Evolutionary conservation across 2,113 vertebrate species (phyloP), one percentile per base, ranked within the genome.

Genomic region (Strix uralensis): DNA sequence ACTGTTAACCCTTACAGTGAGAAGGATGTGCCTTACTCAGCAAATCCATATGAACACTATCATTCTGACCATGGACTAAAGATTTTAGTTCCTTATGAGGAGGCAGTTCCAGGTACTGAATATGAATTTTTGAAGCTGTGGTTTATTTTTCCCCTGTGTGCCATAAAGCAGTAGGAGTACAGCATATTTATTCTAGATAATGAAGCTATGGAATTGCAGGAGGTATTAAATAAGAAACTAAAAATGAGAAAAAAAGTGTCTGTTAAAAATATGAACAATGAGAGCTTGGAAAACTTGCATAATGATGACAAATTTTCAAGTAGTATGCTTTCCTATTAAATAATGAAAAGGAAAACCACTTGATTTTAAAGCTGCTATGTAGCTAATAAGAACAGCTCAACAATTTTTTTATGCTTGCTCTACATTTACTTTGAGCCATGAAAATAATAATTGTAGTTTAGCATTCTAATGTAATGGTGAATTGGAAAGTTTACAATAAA

Each of bases 181-280:
- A 74, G 73, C 32, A 12, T 92, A 79, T 95, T 96, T 96, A 61
- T 89, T 93, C 42, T 86, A 69, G 81, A 63, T 95, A 93, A 91
- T 79, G 84, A 96, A 91, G 87, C 88, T 81, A 8, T 65, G 61
- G 74, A 82, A 89, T 96, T 80, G 84, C 61, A 96, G 85, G 62
- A 92, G 52, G 29, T 61, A 65, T 74, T 95, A 92, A 87, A 79
- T 94, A 81, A 86, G 72, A 83, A 95, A 44, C 61, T 72, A 59
- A 85, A 67, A 63, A 81, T 44, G 73, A 63, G 59, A 10, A 4
- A 71, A 46, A 57, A 67, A 18, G 5, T 26, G 19, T 20, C 38
- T 80, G 7, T 81, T 94, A 85, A 77, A 93, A 90, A 63, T 79
- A 25, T 2, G 54, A 87, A 84, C 52, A 81, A 25, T 72, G 49